Conservation (phyloP, 2,797 vertebrate genomes). For the Epinephelus malabaricus region DNA sequence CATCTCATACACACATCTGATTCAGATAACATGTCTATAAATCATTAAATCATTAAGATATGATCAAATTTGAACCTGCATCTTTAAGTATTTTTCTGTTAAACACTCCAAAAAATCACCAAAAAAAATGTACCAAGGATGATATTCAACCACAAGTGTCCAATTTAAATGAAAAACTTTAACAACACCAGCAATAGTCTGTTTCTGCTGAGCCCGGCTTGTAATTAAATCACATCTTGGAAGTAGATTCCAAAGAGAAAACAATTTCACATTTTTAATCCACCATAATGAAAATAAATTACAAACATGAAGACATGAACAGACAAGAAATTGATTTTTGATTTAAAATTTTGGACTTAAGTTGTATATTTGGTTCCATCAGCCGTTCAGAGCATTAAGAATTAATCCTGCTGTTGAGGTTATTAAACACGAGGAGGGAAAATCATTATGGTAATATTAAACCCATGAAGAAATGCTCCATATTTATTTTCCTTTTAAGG, state of each 20-base stretch:
- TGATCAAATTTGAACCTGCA: not conserved
- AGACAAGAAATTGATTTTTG: constrained; percentile 23
- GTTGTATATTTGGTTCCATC: constrained; percentile 34
- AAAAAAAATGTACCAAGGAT: not conserved
- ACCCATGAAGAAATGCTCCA: constrained; percentile 31
- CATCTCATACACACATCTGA: not conserved
- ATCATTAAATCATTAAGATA: not conserved
- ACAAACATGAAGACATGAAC: constrained; percentile 28
- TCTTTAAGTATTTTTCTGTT: not conserved
- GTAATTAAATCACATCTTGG: constrained; percentile 34
- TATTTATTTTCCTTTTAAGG: constrained; percentile 54
- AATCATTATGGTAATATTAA: constrained; percentile 50
- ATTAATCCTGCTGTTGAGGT: constrained; percentile 52
- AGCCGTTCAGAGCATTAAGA: constrained; percentile 31
- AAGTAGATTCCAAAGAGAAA: constrained; percentile 36
- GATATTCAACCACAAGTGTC: constrained; percentile 5
- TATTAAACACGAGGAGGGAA: constrained; percentile 47
- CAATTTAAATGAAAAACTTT: constrained; percentile 18
- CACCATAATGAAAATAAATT: constrained; percentile 28
- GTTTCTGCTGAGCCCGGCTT: constrained; percentile 10
- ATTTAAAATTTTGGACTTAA: constrained; percentile 28
- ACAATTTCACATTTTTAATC: constrained; percentile 41
- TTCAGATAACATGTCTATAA: not conserved
- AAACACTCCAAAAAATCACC: not conserved
- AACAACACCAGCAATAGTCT: constrained; percentile 3